Percentiles rank a stretch among this genome's conserved stretches.
phyloP scores from a whole-genome alignment of 2,797 vertebrate species.

The Micrastur ruficollis region DNA sequence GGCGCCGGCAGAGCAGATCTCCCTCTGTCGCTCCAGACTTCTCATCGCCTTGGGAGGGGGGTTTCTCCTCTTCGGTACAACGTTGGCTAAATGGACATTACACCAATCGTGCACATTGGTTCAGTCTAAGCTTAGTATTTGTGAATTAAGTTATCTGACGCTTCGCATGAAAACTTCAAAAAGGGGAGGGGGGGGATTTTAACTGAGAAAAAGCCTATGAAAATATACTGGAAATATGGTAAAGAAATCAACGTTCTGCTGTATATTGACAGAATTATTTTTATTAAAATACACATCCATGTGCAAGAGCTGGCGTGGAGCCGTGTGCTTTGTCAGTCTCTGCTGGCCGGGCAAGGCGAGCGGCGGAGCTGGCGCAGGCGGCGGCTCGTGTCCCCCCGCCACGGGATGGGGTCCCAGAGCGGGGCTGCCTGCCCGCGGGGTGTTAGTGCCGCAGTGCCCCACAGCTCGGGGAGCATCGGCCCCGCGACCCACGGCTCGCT shows the following conservation, averaged over 20 bases:
- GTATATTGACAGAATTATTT: constrained; percentile 99
- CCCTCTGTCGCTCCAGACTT: constrained; percentile 20
- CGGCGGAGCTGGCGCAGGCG: accelerated
- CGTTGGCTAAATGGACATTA: constrained; percentile 45
- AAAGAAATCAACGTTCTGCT: constrained; percentile 86
- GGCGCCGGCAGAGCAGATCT: background rate
- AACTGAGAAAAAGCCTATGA: constrained; percentile 75
- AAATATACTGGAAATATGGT: constrained; percentile 93
- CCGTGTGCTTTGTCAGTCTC: constrained; percentile 20
- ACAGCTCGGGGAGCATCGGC: too few relatives aligned
- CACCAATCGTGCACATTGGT: constrained; percentile 83
- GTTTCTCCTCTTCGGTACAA: constrained; percentile 40
- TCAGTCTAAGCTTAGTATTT: constrained; percentile 88
- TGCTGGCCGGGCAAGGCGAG: accelerated
- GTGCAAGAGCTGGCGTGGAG: constrained; percentile 73
- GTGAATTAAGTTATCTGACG: constrained; percentile 89
- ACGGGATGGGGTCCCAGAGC: background rate
- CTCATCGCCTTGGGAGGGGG: background rate
- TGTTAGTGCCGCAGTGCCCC: too few relatives aligned
- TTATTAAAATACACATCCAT: constrained; percentile 99
- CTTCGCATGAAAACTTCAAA: constrained; percentile 89
- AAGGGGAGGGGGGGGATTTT: constrained; percentile 62
- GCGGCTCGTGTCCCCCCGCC: background rate
- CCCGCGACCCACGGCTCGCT: accelerated
- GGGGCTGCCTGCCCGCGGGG: background rate